phyloP scores from a whole-genome alignment of 2,113 vertebrate genomes.

The Picathartes gymnocephalus region DNA sequence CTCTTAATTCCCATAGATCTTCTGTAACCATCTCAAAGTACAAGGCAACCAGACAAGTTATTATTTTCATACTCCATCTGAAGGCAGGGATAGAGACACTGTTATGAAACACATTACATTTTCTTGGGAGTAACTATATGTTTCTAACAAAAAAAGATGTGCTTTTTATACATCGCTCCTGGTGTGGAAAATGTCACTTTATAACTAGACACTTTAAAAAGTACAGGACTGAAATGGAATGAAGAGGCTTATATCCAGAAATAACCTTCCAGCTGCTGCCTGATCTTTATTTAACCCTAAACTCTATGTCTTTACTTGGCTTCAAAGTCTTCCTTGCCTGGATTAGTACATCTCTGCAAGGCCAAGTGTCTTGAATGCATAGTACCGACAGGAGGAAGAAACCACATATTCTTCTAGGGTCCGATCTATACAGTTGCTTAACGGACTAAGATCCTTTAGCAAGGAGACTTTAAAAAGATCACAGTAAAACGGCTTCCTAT shows the following conservation, averaged over 20 bases:
- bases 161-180: not conserved
- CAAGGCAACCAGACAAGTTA: not conserved
- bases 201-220: not conserved
- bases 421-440: not conserved
- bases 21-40: not conserved
- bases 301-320: not conserved
- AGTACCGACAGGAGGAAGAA: not conserved
- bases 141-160: not conserved
- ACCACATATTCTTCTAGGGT: not conserved
- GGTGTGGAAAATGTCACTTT: not conserved
- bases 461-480: not conserved
- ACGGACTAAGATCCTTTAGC: not conserved
- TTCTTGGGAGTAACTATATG: not conserved
- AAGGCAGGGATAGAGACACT: not conserved
- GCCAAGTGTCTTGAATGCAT: not conserved
- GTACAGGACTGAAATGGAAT: not conserved
- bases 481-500: not conserved
- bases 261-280: not conserved
- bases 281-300: not conserved
- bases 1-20: not conserved
- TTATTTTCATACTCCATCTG: not conserved
- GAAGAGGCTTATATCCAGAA: not conserved
- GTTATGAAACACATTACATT: not conserved
- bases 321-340: not conserved
- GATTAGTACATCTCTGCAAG: not conserved